Conservation (phyloP, 2,888 invertebrate genomes). For the Synanthedon andrenaeformis region DNA sequence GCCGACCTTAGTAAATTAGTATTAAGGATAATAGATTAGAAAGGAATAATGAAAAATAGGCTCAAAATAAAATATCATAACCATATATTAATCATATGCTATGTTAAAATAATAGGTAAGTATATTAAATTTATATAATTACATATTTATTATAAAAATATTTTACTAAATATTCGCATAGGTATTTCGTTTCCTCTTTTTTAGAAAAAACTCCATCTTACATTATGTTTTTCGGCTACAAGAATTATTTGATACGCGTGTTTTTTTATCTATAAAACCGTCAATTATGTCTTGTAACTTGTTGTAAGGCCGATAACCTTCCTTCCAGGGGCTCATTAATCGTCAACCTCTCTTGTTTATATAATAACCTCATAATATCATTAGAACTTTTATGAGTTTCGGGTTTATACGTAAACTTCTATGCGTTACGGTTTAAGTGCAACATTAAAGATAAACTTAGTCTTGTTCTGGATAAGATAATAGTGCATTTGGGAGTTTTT, state of each 20-base stretch:
- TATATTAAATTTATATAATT: no score
- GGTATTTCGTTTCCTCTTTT: no score
- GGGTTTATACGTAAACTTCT: conserved; percentile 35
- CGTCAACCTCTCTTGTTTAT: conserved; percentile 27
- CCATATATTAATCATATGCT: no score
- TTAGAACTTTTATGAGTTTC: conserved; percentile 30
- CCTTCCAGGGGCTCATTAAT: conserved; percentile 10
- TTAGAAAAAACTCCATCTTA: no score
- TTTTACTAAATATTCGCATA: no score
- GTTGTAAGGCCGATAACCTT: conserved; percentile 12
- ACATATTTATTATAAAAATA: no score
- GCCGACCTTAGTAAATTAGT: no score
- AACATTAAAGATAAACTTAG: conserved; percentile 25
- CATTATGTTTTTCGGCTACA: not conserved
- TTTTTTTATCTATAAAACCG: conserved; percentile 10
- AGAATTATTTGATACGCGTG: conserved; percentile 5
- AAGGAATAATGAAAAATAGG: no score
- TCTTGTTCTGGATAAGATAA: conserved; percentile 38
- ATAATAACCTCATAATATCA: conserved; percentile 34
- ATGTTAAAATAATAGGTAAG: no score
- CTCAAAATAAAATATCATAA: no score
- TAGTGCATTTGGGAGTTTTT: conserved; percentile 28
- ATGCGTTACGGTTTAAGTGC: conserved; percentile 27
- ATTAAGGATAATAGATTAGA: no score
- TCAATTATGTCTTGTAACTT: conserved; percentile 12